phyloP scores from a whole-genome alignment of 2,113 vertebrate genomes.

The Platysteira castanea region DNA sequence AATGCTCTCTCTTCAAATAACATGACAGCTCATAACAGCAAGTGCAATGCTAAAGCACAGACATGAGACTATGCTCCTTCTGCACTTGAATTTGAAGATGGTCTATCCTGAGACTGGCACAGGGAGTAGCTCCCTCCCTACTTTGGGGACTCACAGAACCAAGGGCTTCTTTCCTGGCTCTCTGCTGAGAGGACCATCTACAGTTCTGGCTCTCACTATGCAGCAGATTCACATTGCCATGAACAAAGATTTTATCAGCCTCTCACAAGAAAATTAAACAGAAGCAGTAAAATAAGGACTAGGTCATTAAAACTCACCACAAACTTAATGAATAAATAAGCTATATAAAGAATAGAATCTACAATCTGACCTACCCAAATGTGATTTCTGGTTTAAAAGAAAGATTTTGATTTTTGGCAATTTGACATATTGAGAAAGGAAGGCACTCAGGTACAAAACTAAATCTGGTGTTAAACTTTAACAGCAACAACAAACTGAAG shows the following conservation, averaged over 20 bases:
- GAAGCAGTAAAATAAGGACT: neutral
- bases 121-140: neutral
- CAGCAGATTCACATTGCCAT: accelerated
- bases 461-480: neutral
- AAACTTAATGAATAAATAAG: neutral
- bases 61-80: neutral
- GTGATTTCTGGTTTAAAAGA: neutral
- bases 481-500: neutral
- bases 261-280: neutral
- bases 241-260: neutral
- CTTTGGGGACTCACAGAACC: neutral
- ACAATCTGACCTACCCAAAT: neutral
- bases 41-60: neutral
- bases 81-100: neutral
- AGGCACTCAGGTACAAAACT: neutral
- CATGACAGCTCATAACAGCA: neutral
- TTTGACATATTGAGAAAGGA: neutral
- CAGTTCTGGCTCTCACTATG: neutral
- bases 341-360: neutral
- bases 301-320: neutral
- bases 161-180: neutral
- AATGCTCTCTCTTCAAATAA: neutral
- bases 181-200: neutral
- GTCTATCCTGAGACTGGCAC: neutral
- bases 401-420: neutral